Evolutionary conservation across 1,140 invertebrate species (phyloP).

Genomic region (Parasteatoda tepidariorum): DNA sequence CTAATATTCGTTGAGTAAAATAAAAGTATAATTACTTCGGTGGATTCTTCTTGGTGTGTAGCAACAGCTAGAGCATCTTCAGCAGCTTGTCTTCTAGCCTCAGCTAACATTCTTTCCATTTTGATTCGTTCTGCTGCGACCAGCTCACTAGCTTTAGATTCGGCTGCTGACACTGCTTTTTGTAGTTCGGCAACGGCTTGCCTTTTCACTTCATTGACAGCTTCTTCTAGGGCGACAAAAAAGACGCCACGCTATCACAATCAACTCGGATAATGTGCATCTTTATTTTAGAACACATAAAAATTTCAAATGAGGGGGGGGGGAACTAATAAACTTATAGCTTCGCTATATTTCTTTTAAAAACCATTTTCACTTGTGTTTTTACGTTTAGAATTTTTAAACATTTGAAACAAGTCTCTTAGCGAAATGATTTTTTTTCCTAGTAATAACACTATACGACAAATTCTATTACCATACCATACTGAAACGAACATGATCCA

Average conservation of each 20-base stretch:
- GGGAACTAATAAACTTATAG: no score
- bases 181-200: slow-evolving; percentile 92
- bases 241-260: slow-evolving; percentile 25
- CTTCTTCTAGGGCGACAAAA: slow-evolving; percentile 74
- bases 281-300: not conserved
- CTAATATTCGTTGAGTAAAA: no score
- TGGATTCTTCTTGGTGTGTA: slow-evolving; percentile 71
- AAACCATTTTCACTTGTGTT: no score
- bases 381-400: no score
- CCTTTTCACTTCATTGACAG: slow-evolving; percentile 85
- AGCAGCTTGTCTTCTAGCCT: slow-evolving; percentile 71
- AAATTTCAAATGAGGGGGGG: not conserved
- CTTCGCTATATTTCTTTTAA: no score
- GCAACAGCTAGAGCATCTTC: slow-evolving; percentile 69
- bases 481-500: no score
- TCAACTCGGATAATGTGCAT: not conserved
- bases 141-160: slow-evolving; percentile 81
- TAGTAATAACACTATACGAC: no score
- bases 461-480: no score
- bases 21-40: no score
- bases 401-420: no score
- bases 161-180: slow-evolving; percentile 86
- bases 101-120: slow-evolving; percentile 75
- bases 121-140: slow-evolving; percentile 79
- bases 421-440: no score